These are phyloP conservation scores for Diploscapter pachys DNA, from an alignment of 1,140 invertebrate species.

Conservation along the genomic window DNA sequence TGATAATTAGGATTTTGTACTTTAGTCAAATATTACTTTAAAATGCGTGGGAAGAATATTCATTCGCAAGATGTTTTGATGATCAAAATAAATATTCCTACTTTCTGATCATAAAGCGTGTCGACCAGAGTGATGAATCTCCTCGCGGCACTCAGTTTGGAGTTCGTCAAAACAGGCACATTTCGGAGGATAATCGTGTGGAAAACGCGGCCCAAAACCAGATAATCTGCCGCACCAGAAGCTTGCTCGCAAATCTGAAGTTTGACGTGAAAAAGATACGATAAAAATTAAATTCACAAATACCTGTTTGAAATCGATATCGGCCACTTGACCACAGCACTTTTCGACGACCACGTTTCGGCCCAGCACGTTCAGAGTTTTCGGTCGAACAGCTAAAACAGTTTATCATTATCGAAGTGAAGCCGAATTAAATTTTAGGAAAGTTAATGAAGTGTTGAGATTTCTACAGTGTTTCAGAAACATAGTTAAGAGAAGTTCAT, in stretches of 20 bases:
- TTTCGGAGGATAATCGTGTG: constrained; percentile 88
- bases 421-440: neutral
- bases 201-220: constrained; percentile 84
- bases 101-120: constrained; percentile 90
- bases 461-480: no score
- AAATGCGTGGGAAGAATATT: constrained; percentile 2
- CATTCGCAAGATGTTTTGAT: constrained; percentile 2
- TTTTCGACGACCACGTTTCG: constrained; percentile 81
- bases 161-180: constrained; percentile 75
- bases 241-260: constrained; percentile 65
- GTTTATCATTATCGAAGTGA: neutral
- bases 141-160: constrained; percentile 75
- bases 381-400: constrained; percentile 70
- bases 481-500: no score
- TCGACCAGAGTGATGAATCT: constrained; percentile 96
- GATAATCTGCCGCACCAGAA: constrained; percentile 86
- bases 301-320: constrained; percentile 83
- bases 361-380: constrained; percentile 78
- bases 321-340: constrained; percentile 85
- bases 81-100: constrained; percentile 56
- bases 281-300: constrained; percentile 70
- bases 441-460: neutral
- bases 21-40: constrained; percentile 36
- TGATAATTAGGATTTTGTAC: neutral
- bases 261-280: neutral